phyloP scores from a whole-genome alignment of 2,888 invertebrate genomes.

The Oasisia sp. region DNA sequence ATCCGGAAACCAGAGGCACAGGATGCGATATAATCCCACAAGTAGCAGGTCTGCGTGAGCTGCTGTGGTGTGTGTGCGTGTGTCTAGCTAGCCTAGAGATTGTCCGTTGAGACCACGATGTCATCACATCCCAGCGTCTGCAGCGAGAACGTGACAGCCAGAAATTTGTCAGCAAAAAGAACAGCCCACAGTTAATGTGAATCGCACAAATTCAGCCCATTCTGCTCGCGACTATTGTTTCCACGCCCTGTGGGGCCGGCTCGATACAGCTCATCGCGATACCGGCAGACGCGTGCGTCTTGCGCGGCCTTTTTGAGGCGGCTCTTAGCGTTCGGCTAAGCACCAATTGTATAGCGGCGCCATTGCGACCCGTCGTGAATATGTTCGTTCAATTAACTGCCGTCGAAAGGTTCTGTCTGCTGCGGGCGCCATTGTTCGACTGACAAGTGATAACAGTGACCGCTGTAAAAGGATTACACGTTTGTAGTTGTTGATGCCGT shows the following conservation, averaged over 20 bases:
- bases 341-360: background rate
- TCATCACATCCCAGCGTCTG: too few species aligned
- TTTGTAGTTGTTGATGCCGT: slow-evolving; percentile 6
- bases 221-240: background rate
- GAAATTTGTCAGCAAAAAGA: background rate
- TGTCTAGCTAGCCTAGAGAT: too few species aligned
- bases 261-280: background rate
- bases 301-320: background rate
- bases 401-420: background rate
- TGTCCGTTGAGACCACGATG: too few species aligned
- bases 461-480: slow-evolving; percentile 17
- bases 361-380: background rate
- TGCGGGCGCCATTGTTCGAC: background rate
- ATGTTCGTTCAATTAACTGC: slow-evolving; percentile 10
- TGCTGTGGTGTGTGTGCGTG: too few species aligned
- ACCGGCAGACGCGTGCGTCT: background rate
- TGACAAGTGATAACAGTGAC: background rate
- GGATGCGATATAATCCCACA: too few species aligned
- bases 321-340: background rate
- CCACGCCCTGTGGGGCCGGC: background rate
- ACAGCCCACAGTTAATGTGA: background rate
- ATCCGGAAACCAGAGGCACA: too few species aligned
- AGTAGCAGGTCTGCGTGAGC: too few species aligned
- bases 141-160: too few species aligned
- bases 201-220: background rate